These are phyloP conservation scores for Digitonthophagus gazella DNA, from an alignment of 2,888 invertebrate genomes.

Conservation along the genomic window DNA sequence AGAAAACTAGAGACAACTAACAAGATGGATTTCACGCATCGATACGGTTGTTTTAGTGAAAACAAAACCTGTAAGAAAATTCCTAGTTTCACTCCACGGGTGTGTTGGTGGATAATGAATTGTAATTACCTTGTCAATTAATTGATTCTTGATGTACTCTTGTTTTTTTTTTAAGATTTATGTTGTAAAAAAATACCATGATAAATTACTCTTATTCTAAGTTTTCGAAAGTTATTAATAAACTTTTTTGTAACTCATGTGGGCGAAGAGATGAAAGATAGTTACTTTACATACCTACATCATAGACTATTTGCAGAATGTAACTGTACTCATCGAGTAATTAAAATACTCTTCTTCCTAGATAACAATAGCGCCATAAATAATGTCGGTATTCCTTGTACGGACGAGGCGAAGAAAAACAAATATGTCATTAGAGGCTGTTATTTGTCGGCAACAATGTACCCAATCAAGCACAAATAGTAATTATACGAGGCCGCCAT, in stretches of 20 bases:
- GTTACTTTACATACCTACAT: not conserved
- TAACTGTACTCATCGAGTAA: constrained; percentile 9
- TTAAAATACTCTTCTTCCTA: constrained; percentile 10
- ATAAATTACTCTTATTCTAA: not conserved
- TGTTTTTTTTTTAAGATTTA: not conserved
- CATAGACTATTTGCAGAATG: not conserved
- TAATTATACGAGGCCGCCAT: not conserved
- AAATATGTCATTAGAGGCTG: constrained; percentile 14
- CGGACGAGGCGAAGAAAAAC: constrained; percentile 7
- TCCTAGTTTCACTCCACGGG: not conserved
- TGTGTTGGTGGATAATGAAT: not conserved
- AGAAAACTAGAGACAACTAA: too few relatives aligned
- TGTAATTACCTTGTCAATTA: not conserved
- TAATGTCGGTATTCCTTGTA: constrained; percentile 8
- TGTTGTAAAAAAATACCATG: not conserved
- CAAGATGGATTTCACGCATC: not conserved
- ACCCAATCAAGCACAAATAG: constrained; percentile 3
- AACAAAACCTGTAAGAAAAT: not conserved
- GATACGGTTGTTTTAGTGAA: not conserved
- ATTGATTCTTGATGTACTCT: not conserved
- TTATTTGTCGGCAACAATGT: constrained; percentile 11
- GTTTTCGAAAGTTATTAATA: not conserved
- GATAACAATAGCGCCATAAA: constrained; percentile 6
- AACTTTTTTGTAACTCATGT: too few relatives aligned
- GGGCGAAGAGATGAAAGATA: too few relatives aligned